A percentile compares a stretch with the other conserved stretches of the same genome.
Conservation (phyloP, 30 jellyfish, hydroid and myxozoan genomes). For the Turritopsis dohrnii region DNA sequence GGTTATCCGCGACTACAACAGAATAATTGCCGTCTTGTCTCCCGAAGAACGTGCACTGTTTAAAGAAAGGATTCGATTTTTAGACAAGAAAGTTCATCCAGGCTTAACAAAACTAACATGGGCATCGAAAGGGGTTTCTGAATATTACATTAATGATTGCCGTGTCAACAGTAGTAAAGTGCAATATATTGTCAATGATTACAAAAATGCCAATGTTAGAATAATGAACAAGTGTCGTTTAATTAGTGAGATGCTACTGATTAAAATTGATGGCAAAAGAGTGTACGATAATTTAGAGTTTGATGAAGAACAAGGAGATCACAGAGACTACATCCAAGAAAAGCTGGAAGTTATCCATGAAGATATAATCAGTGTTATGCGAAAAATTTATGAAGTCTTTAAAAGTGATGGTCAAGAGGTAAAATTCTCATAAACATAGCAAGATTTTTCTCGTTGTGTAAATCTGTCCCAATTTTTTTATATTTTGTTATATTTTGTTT, state of each 20-base stretch:
- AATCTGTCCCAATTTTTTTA: no score
- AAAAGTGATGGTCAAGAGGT: slow-evolving; percentile 84
- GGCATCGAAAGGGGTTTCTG: slow-evolving; percentile 96
- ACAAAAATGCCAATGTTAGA: slow-evolving; percentile 57
- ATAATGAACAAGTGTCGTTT: slow-evolving; percentile 68
- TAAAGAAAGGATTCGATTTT: slow-evolving; percentile 87
- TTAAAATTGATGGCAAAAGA: slow-evolving; percentile 75
- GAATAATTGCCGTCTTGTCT: slow-evolving; percentile 81
- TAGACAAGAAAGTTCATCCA: slow-evolving; percentile 92
- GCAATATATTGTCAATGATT: slow-evolving; percentile 74
- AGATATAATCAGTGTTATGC: slow-evolving; percentile 54
- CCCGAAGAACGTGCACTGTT: slow-evolving; percentile 89
- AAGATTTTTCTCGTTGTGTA: no score
- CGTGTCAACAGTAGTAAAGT: slow-evolving; percentile 90
- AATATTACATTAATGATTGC: slow-evolving; percentile 83
- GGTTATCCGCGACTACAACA: slow-evolving; percentile 92
- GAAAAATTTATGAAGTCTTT: slow-evolving; percentile 74
- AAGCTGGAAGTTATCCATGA: slow-evolving; percentile 49
- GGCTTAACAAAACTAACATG: slow-evolving; percentile 91
- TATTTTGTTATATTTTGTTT: no score
- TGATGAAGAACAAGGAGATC: slow-evolving; percentile 87
- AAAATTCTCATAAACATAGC: neutral
- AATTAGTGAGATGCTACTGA: slow-evolving; percentile 68
- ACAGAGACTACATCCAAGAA: slow-evolving; percentile 54
- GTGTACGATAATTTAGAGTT: slow-evolving; percentile 86